Evolutionary conservation across 2,113 vertebrate species (phyloP), one percentile per base, ranked within the genome.

Genomic region (Erythrocercus mccallii): DNA sequence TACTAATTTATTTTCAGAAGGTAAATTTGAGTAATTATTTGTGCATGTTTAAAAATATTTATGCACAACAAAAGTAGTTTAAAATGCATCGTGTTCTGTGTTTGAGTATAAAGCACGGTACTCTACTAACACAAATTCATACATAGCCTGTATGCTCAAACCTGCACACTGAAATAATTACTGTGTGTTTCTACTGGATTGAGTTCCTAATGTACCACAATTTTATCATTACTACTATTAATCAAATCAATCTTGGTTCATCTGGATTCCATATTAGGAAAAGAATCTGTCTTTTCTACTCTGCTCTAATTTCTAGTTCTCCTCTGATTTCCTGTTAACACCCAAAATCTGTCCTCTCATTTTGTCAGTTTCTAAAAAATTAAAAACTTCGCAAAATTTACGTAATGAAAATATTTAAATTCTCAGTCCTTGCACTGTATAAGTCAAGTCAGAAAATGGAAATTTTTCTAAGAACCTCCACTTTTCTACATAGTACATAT

Each of bases 201-300:
- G 85, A 69, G 42, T 66, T 78, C 83, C 69, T 91, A 85, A 82
- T 73, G 62, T 44, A 69, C 21, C 54, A 77, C 78, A 85, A 53
- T 91, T 84, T 90, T 86, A 86, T 72, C 74, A 81, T 76, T 48
- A 45, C 50, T 87, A 69, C 66, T 80, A 80, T 82, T 80, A 81
- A 92, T 90, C 84, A 87, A 91, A 82, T 72, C 70, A 62, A 51
- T 73, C 56, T 66, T 88, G 71, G 45, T 90, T 96, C 87, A 87
- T 47, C 70, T 76, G 66, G 78, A 87, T 91, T 81, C 57, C 0
- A 0, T 40, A 79, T 64, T 61, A 89, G 65, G 61, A 24, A 82
- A 66, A 81, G 77, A 64, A 16, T 62, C 18, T 14, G 24, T 91
- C 85, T 87, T 79, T 61, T 89, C 18, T 45, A 31, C 40, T 81